Percentiles rank a stretch among this genome's conserved stretches.
Evolutionary conservation across 2,113 vertebrate genomes (phyloP).

Genomic region (Drymodes brunneopygia): DNA sequence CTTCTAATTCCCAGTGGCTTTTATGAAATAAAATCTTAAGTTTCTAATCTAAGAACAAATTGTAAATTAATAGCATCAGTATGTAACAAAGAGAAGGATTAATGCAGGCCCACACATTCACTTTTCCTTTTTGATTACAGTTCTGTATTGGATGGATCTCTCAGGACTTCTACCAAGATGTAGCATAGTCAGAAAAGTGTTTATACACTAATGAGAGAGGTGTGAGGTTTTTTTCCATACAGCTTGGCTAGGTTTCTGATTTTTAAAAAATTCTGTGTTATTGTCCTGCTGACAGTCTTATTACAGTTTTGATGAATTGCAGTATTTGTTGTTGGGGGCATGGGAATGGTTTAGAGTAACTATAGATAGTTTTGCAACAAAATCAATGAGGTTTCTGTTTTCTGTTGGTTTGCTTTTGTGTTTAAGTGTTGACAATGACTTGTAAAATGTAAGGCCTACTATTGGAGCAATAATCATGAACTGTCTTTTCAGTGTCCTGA

Average conservation of each 20-base stretch:
- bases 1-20: conserved; percentile 20
- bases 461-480: not conserved
- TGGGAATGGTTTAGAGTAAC: not conserved
- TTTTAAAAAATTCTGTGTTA: not conserved
- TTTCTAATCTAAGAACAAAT: conserved; percentile 47
- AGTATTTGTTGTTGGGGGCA: not conserved
- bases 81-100: conserved; percentile 15
- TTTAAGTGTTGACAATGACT: not conserved
- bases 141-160: conserved; percentile 17
- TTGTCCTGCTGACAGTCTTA: not conserved
- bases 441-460: not conserved
- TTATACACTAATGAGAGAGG: not conserved
- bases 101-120: conserved; percentile 26
- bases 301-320: not conserved
- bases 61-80: conserved; percentile 27
- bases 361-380: not conserved
- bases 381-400: not conserved
- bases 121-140: conserved; percentile 31
- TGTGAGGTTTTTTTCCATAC: not conserved
- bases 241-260: not conserved
- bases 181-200: not conserved
- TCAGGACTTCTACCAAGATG: not conserved
- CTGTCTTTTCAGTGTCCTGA: not conserved
- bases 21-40: conserved; percentile 25
- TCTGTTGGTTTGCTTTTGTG: not conserved